A percentile compares a stretch with the other conserved stretches of the same genome.
phyloP scores from a whole-genome alignment of 1,140 invertebrate species.

The Drosophila takahashii region DNA sequence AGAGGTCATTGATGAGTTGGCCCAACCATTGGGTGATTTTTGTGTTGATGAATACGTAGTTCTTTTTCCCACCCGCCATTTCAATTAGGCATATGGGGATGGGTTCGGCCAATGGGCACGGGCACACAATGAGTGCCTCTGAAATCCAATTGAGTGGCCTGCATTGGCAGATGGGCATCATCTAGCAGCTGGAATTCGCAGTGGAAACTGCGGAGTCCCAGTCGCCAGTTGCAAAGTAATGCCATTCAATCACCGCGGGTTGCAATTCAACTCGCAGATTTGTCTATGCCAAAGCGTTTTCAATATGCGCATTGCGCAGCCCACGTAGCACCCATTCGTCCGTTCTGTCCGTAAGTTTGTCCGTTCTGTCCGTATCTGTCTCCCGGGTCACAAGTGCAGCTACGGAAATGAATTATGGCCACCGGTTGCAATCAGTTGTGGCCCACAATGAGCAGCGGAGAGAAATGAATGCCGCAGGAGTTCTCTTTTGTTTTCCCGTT shows the following conservation, averaged over 20 bases:
- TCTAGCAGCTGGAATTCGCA: constrained; percentile 18
- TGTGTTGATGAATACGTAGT: not conserved
- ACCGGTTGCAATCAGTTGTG: constrained; percentile 38
- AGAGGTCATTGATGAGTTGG: not conserved
- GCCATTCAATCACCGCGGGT: constrained; percentile 37
- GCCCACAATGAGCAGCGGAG: constrained; percentile 36
- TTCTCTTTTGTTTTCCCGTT: constrained; percentile 45
- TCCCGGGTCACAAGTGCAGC: constrained; percentile 29
- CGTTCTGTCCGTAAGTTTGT: too few relatives aligned
- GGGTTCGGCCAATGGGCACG: constrained; percentile 2
- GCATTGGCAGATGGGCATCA: constrained; percentile 6
- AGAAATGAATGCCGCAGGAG: constrained; percentile 43
- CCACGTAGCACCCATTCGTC: not conserved
- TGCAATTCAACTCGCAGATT: constrained; percentile 33
- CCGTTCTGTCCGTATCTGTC: too few relatives aligned
- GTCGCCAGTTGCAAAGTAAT: constrained; percentile 36
- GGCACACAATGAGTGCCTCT: constrained; percentile 40
- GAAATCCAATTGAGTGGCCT: constrained; percentile 55
- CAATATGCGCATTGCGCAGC: constrained; percentile 27
- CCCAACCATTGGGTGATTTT: not conserved
- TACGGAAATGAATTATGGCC: constrained; percentile 50
- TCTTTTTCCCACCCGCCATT: constrained; percentile 20
- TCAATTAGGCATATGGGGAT: constrained; percentile 57
- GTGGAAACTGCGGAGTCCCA: constrained; percentile 5
- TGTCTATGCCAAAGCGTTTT: constrained; percentile 43